Percentiles rank a stretch among this genome's conserved stretches.
Evolutionary conservation across 92 coral and sea anemone genomes (phyloP).

Genomic region (Porites cylindrica): DNA sequence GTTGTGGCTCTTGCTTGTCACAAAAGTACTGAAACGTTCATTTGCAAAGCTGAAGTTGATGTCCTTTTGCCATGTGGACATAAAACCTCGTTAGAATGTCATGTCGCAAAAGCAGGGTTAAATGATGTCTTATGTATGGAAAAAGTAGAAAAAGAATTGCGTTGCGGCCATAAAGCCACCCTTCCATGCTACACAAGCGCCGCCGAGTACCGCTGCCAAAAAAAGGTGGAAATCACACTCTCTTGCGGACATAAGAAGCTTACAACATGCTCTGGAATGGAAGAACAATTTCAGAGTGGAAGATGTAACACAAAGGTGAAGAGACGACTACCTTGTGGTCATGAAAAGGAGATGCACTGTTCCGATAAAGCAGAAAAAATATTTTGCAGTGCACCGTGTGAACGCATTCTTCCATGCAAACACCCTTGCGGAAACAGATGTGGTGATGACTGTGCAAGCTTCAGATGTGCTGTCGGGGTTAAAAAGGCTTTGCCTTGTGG

Average conservation of each 20-base stretch:
- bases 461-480: constrained; percentile 30
- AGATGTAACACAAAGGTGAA: not conserved
- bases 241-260: constrained; percentile 31
- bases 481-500: constrained; percentile 37
- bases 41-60: constrained; percentile 2
- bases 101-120: not conserved
- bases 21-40: constrained; percentile 8
- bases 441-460: constrained; percentile 51
- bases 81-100: constrained; percentile 19
- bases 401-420: constrained; percentile 55
- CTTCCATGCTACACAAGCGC: constrained; percentile 29
- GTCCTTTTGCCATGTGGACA: constrained; percentile 32
- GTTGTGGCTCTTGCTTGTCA: constrained; percentile 21
- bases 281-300: not conserved
- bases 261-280: constrained; percentile 4
- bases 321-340: constrained; percentile 61
- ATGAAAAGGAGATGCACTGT: constrained; percentile 53
- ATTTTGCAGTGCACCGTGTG: constrained; percentile 57
- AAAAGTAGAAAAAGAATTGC: not conserved
- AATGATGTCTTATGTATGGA: not conserved
- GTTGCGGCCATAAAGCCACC: constrained; percentile 54
- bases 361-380: constrained; percentile 24
- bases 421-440: constrained; percentile 74
- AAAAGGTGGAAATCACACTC: not conserved
- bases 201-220: not conserved